phyloP scores from a whole-genome alignment of 37 sponge, comb jelly and placozoan genomes.

The Haliclona indistincta region DNA sequence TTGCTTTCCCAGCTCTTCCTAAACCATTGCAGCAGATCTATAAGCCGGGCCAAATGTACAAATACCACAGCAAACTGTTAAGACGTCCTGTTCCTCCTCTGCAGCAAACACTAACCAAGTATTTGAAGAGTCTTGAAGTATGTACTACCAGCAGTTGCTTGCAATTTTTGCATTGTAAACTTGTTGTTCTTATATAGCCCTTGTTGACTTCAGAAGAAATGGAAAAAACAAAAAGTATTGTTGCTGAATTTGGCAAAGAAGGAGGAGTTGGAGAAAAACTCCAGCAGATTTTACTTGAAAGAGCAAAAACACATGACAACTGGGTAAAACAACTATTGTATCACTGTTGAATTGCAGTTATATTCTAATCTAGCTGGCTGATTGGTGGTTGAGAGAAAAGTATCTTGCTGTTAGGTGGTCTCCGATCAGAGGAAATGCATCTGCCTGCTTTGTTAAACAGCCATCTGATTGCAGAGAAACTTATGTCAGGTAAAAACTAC shows the following conservation, averaged over 20 bases:
- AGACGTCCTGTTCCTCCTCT: conserved; percentile 85
- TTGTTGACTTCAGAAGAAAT: conserved; percentile 65
- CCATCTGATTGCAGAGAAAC: too few species aligned
- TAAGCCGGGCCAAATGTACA: conserved; percentile 60
- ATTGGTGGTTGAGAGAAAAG: too few species aligned
- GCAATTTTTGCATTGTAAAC: not conserved
- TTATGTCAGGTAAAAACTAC: too few species aligned
- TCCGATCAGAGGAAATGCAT: too few species aligned
- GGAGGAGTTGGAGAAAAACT: conserved; percentile 78
- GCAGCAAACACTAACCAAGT: conserved; percentile 67
- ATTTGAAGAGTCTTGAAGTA: conserved; percentile 46
- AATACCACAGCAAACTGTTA: conserved; percentile 37
- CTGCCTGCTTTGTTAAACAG: too few species aligned
- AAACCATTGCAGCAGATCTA: conserved; percentile 28
- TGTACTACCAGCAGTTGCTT: not conserved
- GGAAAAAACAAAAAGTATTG: conserved; percentile 46
- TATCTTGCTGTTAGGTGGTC: too few species aligned
- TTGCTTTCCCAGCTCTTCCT: conserved; percentile 34
- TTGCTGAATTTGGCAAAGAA: conserved; percentile 69
- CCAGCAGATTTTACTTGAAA: conserved; percentile 62
- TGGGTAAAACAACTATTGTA: conserved; percentile 64
- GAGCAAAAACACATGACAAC: conserved; percentile 61
- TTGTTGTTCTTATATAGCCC: conserved; percentile 31
- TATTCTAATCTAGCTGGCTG: too few species aligned
- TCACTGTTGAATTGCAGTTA: not conserved